phyloP scores from a whole-genome alignment of 1,140 invertebrate species.

The Acromyrmex charruanus region DNA sequence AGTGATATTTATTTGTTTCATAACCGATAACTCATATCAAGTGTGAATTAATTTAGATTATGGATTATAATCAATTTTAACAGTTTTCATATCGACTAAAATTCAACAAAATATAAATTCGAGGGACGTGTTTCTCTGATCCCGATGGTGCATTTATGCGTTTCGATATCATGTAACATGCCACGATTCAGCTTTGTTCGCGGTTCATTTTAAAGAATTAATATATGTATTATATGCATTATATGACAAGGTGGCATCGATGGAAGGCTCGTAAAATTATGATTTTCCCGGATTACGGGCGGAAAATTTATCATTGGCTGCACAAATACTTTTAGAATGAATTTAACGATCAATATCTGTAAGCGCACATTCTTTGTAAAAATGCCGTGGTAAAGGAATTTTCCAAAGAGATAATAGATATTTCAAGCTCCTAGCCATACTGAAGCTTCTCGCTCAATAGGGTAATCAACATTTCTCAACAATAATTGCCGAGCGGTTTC shows the following conservation, averaged over 20 bases:
- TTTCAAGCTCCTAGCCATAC: slow-evolving; percentile 10
- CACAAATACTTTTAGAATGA: slow-evolving; percentile 18
- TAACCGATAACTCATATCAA: slow-evolving; percentile 26
- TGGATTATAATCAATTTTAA: neutral
- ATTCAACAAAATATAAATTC: slow-evolving; percentile 16
- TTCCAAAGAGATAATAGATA: slow-evolving; percentile 40
- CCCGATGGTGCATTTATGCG: neutral
- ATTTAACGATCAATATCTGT: slow-evolving; percentile 36
- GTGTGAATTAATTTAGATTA: neutral
- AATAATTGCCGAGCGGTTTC: slow-evolving; percentile 52
- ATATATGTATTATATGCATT: slow-evolving; percentile 7
- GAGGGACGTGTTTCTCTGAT: neutral
- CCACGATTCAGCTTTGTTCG: neutral
- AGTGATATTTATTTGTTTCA: slow-evolving; percentile 53
- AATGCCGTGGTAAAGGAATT: slow-evolving; percentile 32
- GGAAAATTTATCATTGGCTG: slow-evolving; percentile 4
- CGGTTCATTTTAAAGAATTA: slow-evolving; percentile 17
- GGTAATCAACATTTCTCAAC: slow-evolving; percentile 57
- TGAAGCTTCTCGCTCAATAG: slow-evolving; percentile 47
- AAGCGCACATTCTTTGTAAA: slow-evolving; percentile 27
- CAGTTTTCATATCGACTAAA: neutral
- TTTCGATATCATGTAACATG: neutral
- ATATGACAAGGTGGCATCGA: neutral
- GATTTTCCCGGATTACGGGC: slow-evolving; percentile 2
- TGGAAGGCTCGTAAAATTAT: slow-evolving; percentile 23